Evolutionary conservation across 2,888 invertebrate genomes (phyloP).

Genomic region (Metalampra italica): DNA sequence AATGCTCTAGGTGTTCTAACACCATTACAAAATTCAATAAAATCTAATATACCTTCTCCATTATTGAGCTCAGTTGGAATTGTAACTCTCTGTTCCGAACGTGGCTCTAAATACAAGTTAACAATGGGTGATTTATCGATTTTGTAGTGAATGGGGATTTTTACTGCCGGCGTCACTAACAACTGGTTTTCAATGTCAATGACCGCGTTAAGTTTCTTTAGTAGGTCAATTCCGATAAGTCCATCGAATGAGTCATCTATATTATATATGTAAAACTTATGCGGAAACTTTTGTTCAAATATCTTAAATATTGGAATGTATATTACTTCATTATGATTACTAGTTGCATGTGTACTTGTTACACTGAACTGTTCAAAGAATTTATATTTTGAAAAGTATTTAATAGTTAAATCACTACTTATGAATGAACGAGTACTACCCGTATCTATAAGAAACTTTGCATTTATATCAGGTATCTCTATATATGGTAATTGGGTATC

Average conservation of each 20-base stretch:
- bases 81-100: no score
- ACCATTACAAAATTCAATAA: constrained; percentile 9
- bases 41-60: no score
- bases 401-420: not conserved
- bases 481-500: not conserved
- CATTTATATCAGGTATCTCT: not conserved
- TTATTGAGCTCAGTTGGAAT: no score
- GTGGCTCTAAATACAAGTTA: not conserved
- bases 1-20: constrained; percentile 17
- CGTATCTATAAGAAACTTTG: constrained; percentile 8
- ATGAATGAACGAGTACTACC: constrained; percentile 11
- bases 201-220: constrained; percentile 7
- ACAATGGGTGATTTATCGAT: not conserved
- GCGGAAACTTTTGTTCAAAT: not conserved
- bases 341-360: constrained; percentile 2
- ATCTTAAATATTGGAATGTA: constrained; percentile 4
- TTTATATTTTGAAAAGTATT: constrained; percentile 3
- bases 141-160: constrained; percentile 7
- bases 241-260: constrained; percentile 7
- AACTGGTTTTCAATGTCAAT: constrained; percentile 7
- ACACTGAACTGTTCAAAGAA: constrained; percentile 3
- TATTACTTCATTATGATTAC: constrained; percentile 4
- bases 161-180: not conserved
- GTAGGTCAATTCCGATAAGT: constrained; percentile 7
- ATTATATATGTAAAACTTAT: constrained; percentile 7